Conservation (phyloP, 2,888 invertebrate genomes). For the Enchytraeus crypticus region DNA sequence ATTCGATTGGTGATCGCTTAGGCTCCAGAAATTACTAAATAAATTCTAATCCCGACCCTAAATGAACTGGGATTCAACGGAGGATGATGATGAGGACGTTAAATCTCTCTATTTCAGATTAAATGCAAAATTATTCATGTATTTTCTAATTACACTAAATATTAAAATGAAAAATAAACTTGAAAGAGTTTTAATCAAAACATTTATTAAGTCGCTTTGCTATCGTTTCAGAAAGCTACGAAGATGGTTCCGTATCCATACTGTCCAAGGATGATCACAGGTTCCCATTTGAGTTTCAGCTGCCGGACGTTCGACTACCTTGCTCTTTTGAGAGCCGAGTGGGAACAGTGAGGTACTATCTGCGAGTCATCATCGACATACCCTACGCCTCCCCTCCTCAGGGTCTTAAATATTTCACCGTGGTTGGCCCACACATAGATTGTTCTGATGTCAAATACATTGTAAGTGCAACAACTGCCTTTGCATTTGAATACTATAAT, state of each 20-base stretch:
- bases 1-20: too few species aligned
- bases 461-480: constrained; percentile 50
- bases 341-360: constrained; percentile 64
- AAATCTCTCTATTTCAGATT: too few species aligned
- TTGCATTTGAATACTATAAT: not conserved
- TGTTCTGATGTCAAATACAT: constrained; percentile 71
- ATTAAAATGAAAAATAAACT: too few species aligned
- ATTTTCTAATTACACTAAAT: too few species aligned
- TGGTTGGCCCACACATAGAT: constrained; percentile 69
- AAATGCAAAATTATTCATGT: too few species aligned
- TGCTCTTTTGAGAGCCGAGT: constrained; percentile 69
- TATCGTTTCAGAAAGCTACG: constrained; percentile 21
- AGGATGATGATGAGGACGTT: too few species aligned
- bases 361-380: constrained; percentile 58
- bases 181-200: too few species aligned
- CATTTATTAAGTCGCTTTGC: too few species aligned
- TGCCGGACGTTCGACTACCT: constrained; percentile 65
- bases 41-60: too few species aligned
- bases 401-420: constrained; percentile 69
- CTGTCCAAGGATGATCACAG: constrained; percentile 63
- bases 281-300: constrained; percentile 62
- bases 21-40: too few species aligned
- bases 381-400: constrained; percentile 70
- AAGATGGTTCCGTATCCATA: constrained; percentile 51
- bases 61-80: too few species aligned